Evolutionary conservation across 1,140 invertebrate species (phyloP), one percentile per base, ranked within the genome.

Genomic region (Calliphora vicina): DNA sequence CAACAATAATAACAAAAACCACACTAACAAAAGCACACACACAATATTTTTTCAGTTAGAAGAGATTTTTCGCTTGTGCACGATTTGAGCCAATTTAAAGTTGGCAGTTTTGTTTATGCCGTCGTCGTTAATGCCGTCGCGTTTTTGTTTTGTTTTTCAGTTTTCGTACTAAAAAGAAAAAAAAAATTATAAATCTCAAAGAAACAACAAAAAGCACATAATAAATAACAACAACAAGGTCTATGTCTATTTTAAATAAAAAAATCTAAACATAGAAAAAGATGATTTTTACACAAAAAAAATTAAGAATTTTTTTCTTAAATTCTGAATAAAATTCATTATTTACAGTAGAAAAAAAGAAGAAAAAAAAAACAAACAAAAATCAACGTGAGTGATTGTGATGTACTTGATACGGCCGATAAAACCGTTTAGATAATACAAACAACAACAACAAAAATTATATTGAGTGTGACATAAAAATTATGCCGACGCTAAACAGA

Each of bases 91-190:
- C 83, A 84, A 84, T 82, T 84, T 84, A 43, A 76, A 82, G 81
- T 84, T 84, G 83, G 83, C 83, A 84, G 83, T 84, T 84, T 84
- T 84, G 83, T 84, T 84, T 84, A 84, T 84, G 81, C 67, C 83
- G 81, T 82, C 83, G 83, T 84, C 83, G 78, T 61, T 82, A 82
- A 81, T 78, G 45, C 71, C 61, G 83, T 84, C 83, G 83, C 83
- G 83, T 84, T 67, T 43, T 45, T 45, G 27, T 76, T 76, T 78
- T 81, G 26, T 35, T n/a, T 29, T 76, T 76, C 73, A 76, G 50
- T 57, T 67, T 76, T 76, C 73, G 73, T 76, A 43, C 26, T 17
- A 35, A 10, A 76, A 29, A 17, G 6, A n/a, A 35, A 35, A 35
- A 35, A 35, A 35, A 35, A 35, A 35, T 35, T 35, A 1, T 35